phyloP scores from a whole-genome alignment of 2,797 vertebrate genomes.

The Cyprinodon diabolis region DNA sequence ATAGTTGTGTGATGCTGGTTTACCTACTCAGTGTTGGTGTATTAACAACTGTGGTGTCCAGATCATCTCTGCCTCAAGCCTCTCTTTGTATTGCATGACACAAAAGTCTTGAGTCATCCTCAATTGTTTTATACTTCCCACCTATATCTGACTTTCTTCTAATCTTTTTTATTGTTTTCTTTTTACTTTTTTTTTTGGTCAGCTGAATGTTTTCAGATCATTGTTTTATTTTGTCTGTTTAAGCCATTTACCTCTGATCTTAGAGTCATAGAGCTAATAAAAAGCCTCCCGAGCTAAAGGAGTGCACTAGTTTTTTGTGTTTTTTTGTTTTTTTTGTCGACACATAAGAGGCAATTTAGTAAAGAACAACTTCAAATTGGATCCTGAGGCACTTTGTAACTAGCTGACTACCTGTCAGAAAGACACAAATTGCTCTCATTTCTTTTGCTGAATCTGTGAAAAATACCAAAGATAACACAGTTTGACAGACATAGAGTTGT shows the following conservation, averaged over 20 bases:
- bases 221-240: slow-evolving; percentile 1
- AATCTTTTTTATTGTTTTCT: neutral
- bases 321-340: neutral
- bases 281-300: slow-evolving; percentile 3
- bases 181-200: neutral
- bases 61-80: neutral
- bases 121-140: neutral
- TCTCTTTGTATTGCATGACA: neutral
- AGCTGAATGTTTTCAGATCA: neutral
- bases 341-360: slow-evolving; percentile 12
- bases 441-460: slow-evolving; percentile 4
- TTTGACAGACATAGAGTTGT: neutral
- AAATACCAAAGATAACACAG: slow-evolving; percentile 5
- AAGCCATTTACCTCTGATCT: neutral
- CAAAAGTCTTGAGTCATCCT: neutral
- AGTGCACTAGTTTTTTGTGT: neutral
- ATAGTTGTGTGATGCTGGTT: neutral
- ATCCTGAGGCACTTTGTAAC: slow-evolving; percentile 11
- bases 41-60: neutral
- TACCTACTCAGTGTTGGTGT: neutral
- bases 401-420: slow-evolving; percentile 5
- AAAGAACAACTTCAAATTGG: slow-evolving; percentile 10
- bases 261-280: slow-evolving; percentile 2
- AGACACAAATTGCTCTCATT: slow-evolving; percentile 6
- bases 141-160: neutral